These are phyloP conservation scores for Agrilus planipennis DNA, from an alignment of 1,140 invertebrate genomes.

Conservation along the genomic window DNA sequence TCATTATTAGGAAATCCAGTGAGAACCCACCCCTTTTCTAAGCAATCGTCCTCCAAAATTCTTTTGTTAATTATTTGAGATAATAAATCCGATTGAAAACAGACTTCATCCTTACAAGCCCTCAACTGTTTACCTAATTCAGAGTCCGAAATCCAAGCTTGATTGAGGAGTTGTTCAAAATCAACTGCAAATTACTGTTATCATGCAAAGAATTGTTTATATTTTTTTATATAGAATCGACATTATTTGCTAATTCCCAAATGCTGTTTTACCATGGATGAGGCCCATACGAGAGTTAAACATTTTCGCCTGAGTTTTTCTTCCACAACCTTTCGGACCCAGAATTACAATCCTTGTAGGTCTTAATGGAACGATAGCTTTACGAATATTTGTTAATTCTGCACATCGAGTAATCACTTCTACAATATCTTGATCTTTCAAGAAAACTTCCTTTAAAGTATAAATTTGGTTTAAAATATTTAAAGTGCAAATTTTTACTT, in stretches of 20 bases:
- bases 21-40: slow-evolving; percentile 47
- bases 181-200: slow-evolving; percentile 34
- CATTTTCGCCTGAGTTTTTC: slow-evolving; percentile 33
- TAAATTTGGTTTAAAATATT: no score
- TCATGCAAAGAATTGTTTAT: slow-evolving; percentile 5
- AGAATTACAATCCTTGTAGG: slow-evolving; percentile 37
- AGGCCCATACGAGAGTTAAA: slow-evolving; percentile 36
- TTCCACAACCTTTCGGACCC: slow-evolving; percentile 38
- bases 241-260: background rate
- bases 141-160: slow-evolving; percentile 35
- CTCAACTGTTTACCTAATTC: slow-evolving; percentile 38
- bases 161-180: slow-evolving; percentile 39
- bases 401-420: slow-evolving; percentile 21
- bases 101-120: slow-evolving; percentile 30
- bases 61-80: slow-evolving; percentile 38
- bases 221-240: background rate
- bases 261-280: slow-evolving; percentile 30
- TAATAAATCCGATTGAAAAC: slow-evolving; percentile 34
- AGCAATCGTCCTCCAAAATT: slow-evolving; percentile 40
- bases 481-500: no score
- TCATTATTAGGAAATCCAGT: slow-evolving; percentile 42
- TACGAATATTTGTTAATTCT: slow-evolving; percentile 17
- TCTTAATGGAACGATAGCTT: slow-evolving; percentile 17
- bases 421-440: slow-evolving; percentile 14
- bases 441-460: slow-evolving; percentile 18